Evolutionary conservation across 1,140 invertebrate genomes (phyloP), one percentile per base, ranked within the genome.

Genomic region (Orius laevigatus): DNA sequence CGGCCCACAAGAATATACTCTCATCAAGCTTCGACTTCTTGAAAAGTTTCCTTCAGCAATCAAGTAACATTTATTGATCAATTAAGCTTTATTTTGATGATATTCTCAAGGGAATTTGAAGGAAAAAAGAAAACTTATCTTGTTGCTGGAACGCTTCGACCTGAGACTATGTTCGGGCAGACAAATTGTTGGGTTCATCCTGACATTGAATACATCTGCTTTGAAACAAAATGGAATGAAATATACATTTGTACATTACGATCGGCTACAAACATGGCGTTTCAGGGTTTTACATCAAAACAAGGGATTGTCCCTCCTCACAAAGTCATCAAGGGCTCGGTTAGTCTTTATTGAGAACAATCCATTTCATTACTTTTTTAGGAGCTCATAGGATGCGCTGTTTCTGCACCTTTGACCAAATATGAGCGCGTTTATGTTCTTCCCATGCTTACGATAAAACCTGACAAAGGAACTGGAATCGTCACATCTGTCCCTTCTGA

Each of bases 101-200:
- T 48, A 51, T 56, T 55, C 68, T 68, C 40, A 53, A 81, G 78
- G 42, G 46, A 56, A 47, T 63, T 77, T 45, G 56, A 63, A 50
- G 65, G 65, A 31, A 45, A 45, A 20, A 8, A 25, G 59, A 60
- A 71, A 6, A 72, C 96, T 16, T 95, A 69, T 63, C 71, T 98
- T 41, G 91, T 98, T 10, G 93, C 94, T 35, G 96, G 92, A n/a
- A 99, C 96, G 12, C 66, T 99, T 5, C 70, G 94, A 54, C 94
- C 95, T 9, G 96, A 99, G 69, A 99, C 96, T 1, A 98, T 99
- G 95, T 99, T 97, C 64, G 96, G 96, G 2, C 96, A 98, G 70
- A 99, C 96, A 0, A 99, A 98, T 63, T 97, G 94, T 63, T 99
- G 94, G 92, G 62, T 99, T 1, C 81, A 82, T 60, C 96, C 96